Base-by-base conservation (phyloP, 2,113 vertebrate genomes). In the Stegostoma tigrinum region DNA sequence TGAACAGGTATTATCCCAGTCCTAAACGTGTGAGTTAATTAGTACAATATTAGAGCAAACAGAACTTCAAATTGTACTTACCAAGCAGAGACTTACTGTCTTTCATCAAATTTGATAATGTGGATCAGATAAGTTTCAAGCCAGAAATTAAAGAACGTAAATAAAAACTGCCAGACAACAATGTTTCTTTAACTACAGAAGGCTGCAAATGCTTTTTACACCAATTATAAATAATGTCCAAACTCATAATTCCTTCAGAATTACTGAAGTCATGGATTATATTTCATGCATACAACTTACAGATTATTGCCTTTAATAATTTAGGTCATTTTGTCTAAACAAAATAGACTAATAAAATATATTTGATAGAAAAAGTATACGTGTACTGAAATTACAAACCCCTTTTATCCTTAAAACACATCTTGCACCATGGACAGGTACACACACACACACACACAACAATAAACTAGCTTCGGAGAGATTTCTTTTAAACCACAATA, bases 401-500 rank as follows among this genome's bases (percentile, higher is more conserved):
- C 24, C 7, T 30, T 80, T n/a, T n/a, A 23, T 66, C 52, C 61
- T 90, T 90, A 34, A 52, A 90, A 48, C 48, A 48, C 48, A 48
- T 48, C 48, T 3, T 48, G 48, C 48, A 48, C 48, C 48, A 48
- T 48, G 48, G 48, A 48, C 2, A 3, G 48, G 3, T 48, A 48
- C 87, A 61, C 14, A 48, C 24, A 23, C 24, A 6, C 5, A 30
- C 27, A 42, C 30, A 45, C 24, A 45, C 24, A 67, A 95, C 67
- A 95, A 14, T 95, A 70, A 70, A 67, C 38, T 95, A 27, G 67
- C n/a, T 72, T 70, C 45, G 67, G 38, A 72, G 66, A 14, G 48
- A 95, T 72, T 95, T 70, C 27, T 95, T 95, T 75, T 97, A 98
- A 98, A 97, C 98, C 97, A 97, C 96, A 96, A 98, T 98, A 98